phyloP scores from a whole-genome alignment of 2,888 invertebrate species.

The Metallyticus violacea region DNA sequence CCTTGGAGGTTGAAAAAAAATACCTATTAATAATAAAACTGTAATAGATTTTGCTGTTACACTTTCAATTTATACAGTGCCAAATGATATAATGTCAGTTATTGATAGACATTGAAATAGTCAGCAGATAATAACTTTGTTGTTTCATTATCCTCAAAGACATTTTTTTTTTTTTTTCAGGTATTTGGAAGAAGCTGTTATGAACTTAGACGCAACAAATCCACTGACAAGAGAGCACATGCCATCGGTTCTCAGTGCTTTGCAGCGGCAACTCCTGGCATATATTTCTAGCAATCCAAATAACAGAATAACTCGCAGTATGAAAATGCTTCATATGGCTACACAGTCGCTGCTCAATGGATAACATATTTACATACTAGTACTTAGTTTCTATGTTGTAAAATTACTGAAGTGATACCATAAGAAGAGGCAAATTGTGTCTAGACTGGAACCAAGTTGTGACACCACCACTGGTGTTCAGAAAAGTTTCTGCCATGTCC shows the following conservation, averaged over 20 bases:
- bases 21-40: no score
- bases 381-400: not conserved
- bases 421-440: no score
- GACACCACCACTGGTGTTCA: not conserved
- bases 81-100: no score
- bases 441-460: not conserved
- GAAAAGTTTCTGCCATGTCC: not conserved
- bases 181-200: slow-evolving; percentile 59
- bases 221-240: slow-evolving; percentile 81
- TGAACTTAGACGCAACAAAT: slow-evolving; percentile 74
- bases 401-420: not conserved
- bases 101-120: no score
- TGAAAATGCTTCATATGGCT: slow-evolving; percentile 44
- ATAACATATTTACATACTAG: not conserved
- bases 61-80: no score
- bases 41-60: no score
- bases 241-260: slow-evolving; percentile 70
- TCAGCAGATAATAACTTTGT: no score
- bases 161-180: slow-evolving; percentile 5
- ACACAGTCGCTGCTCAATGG: not conserved
- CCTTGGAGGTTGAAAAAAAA: not conserved
- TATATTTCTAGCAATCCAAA: slow-evolving; percentile 66
- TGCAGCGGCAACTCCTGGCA: slow-evolving; percentile 69
- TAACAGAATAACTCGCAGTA: slow-evolving; percentile 60
- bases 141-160: no score